phyloP scores from a whole-genome alignment of 2,888 invertebrate species.

The Volucella zonaria region DNA sequence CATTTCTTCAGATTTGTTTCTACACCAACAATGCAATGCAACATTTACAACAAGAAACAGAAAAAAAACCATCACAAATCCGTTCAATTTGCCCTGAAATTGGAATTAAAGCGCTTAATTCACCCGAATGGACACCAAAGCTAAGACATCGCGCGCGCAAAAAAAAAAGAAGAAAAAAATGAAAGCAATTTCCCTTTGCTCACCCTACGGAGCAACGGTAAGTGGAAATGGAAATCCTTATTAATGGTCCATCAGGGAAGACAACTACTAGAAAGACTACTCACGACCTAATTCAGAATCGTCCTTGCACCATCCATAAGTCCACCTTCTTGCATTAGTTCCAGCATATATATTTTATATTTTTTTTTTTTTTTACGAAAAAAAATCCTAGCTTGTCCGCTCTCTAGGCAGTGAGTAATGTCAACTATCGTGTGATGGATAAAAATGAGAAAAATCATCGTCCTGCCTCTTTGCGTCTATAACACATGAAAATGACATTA shows the following conservation, averaged over 20 bases:
- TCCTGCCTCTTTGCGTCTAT: slow-evolving; percentile 16
- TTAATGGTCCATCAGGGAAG: slow-evolving; percentile 57
- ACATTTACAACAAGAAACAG: slow-evolving; percentile 26
- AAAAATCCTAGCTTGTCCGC: slow-evolving; percentile 40
- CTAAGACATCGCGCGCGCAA: slow-evolving; percentile 9
- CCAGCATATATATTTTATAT: slow-evolving; percentile 15
- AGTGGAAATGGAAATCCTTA: slow-evolving; percentile 74
- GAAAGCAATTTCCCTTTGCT: slow-evolving; percentile 63
- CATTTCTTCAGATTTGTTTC: slow-evolving; percentile 45
- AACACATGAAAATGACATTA: slow-evolving; percentile 66
- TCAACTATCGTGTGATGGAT: slow-evolving; percentile 52
- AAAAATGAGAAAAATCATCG: slow-evolving; percentile 36
- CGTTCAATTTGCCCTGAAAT: slow-evolving; percentile 74
- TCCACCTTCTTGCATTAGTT: slow-evolving; percentile 63
- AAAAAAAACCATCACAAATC: slow-evolving; percentile 72
- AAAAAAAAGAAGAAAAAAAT: slow-evolving; percentile 1
- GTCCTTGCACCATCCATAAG: slow-evolving; percentile 38
- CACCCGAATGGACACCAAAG: slow-evolving; percentile 63
- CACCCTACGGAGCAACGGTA: slow-evolving; percentile 47
- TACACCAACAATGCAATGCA: slow-evolving; percentile 45
- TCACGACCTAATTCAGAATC: background rate
- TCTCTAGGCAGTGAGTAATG: slow-evolving; percentile 60
- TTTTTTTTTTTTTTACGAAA: slow-evolving; percentile 20
- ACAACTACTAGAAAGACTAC: background rate
- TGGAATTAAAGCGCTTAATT: slow-evolving; percentile 72